Percentiles rank a stretch among this genome's conserved stretches.
phyloP scores from a whole-genome alignment of 2,797 vertebrate species.

The Hypotaenidia philippensis region DNA sequence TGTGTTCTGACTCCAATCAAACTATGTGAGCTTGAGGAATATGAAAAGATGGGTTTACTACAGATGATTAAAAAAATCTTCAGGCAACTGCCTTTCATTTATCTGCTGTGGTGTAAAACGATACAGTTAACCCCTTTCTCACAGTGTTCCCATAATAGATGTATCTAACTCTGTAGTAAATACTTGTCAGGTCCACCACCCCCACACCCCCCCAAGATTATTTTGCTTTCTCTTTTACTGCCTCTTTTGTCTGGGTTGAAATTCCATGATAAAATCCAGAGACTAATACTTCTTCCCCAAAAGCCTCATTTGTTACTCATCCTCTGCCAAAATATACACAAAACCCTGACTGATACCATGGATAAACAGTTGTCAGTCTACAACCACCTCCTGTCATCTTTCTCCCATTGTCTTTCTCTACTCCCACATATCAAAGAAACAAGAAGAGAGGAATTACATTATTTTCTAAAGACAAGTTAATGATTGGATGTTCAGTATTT shows the following conservation, averaged over 20 bases:
- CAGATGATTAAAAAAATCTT: background rate
- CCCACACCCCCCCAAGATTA: background rate
- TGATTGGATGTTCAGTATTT: background rate
- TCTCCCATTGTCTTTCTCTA: background rate
- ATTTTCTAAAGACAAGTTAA: background rate
- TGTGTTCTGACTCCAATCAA: background rate
- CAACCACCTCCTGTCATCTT: background rate
- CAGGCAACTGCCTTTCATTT: background rate
- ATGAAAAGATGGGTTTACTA: background rate
- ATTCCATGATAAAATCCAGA: background rate
- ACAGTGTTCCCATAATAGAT: accelerated
- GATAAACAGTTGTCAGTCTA: background rate
- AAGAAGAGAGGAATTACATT: background rate
- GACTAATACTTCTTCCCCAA: background rate
- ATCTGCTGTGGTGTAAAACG: background rate
- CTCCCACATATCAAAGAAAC: background rate
- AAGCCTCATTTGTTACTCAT: background rate
- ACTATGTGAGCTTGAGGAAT: background rate
- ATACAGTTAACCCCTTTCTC: background rate
- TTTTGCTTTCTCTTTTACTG: background rate
- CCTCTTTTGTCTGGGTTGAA: background rate
- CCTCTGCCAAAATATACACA: background rate
- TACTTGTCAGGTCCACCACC: background rate
- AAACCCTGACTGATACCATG: accelerated
- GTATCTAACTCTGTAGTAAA: background rate